phyloP scores from a whole-genome alignment of 2,888 invertebrate species.

The Stramonita haemastoma region DNA sequence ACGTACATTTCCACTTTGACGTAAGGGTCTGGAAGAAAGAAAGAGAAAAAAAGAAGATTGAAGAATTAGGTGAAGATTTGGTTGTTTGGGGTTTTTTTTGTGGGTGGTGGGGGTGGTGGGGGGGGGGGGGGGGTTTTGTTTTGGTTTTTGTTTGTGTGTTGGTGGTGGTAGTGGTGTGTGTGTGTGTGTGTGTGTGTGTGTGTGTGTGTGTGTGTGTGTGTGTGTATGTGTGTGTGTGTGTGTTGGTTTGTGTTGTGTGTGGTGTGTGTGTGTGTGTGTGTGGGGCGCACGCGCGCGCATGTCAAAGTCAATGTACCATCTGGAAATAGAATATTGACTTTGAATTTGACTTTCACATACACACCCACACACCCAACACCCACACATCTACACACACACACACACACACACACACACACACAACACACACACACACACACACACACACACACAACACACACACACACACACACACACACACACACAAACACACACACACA shows the following conservation, averaged over 20 bases:
- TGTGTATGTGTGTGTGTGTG: conserved; percentile 15
- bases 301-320: no score
- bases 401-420: no score
- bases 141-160: not conserved
- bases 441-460: no score
- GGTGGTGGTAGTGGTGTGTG: not conserved
- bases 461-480: no score
- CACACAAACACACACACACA: no score
- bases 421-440: no score
- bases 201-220: conserved; percentile 6
- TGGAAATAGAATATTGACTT: no score
- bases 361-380: no score
- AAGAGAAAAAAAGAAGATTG: no score
- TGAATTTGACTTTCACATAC: no score
- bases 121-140: not conserved
- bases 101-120: not conserved
- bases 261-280: not conserved
- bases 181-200: conserved; percentile 3
- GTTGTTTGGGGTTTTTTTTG: not conserved
- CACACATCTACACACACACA: no score
- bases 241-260: conserved; percentile 11
- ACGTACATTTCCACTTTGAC: conserved; percentile 74
- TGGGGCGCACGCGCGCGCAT: no score
- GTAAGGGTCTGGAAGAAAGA: conserved; percentile 64
- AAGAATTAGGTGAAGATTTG: not conserved